Evolutionary conservation across 2,113 vertebrate genomes (phyloP), one percentile per base, ranked within the genome.

Genomic region (Caloenas nicobarica): DNA sequence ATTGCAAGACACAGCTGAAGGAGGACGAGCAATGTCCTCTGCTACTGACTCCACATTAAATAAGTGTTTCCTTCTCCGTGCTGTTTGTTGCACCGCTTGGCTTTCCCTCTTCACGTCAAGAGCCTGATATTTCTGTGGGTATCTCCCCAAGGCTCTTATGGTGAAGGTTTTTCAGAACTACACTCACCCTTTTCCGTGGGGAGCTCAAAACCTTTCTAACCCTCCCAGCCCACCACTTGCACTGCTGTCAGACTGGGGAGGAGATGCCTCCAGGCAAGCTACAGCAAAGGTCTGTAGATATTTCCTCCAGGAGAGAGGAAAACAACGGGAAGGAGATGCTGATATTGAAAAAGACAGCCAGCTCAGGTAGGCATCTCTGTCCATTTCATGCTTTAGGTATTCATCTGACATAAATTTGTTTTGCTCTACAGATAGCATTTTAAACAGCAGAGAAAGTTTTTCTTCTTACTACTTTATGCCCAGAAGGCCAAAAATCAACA

Each of bases 401-500:
- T 50, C 80, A 64, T 34, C 28, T 11, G 18, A 18, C 3, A 65
- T 4, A 65, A 70, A 31, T 60, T 33, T 51, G 23, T 22, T 54
- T 76, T 42, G 16, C 54, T 72, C 58, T 60, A 21, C 50, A 83
- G 46, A 46, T 21, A 77, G 62, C 18, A 28, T 70, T 91, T 83
- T 13, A 58, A 24, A 24, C 22, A 26, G 42, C 70, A 50, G 5
- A 81, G 16, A 58, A 92, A 72, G 3, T n/a, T 73, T 34, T 40
- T 57, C 23, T 68, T 50, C 58, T 66, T 56, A 17, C 28, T 62
- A 3, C 28, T 96, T 85, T 13, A 9, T 58, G 16, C 78, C 78
- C 62, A 92, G 54, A 95, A 91, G 54, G 53, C 81, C 78, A 77
- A 88, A 88, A 91, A 88, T 26, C 84, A 91, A 77, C 74, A 56